phyloP scores from a whole-genome alignment of 2,797 vertebrate species.

The Paramormyrops hopkinsi region DNA sequence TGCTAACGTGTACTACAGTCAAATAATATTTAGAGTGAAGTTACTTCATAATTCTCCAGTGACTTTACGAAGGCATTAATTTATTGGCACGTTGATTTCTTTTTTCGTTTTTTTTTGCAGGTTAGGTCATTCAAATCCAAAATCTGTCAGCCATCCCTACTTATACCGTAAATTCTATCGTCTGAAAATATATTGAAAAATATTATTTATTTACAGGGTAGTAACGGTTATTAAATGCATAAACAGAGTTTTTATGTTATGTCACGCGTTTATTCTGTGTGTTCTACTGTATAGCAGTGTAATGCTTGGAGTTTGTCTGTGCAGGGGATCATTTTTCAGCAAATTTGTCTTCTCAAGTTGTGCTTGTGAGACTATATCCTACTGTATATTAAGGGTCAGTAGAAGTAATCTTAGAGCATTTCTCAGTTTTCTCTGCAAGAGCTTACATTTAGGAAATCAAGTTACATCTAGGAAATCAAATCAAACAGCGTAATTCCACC shows the following conservation, averaged over 20 bases:
- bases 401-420: neutral
- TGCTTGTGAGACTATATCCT: neutral
- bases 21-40: neutral
- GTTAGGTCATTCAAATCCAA: neutral
- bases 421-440: neutral
- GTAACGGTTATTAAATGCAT: neutral
- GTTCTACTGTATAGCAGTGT: neutral
- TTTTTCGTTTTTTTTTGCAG: neutral
- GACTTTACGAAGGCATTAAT: neutral
- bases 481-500: neutral
- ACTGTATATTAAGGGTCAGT: neutral
- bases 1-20: neutral
- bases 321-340: neutral
- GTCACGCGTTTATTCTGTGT: neutral
- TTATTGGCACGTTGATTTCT: neutral
- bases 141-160: neutral
- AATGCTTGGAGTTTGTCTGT: neutral
- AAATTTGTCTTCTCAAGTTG: neutral
- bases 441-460: neutral
- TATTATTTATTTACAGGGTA: neutral
- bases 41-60: neutral
- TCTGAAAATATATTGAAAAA: neutral
- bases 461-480: neutral
- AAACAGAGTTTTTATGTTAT: neutral
- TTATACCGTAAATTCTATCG: neutral